Evolutionary conservation across 2,797 vertebrate species (phyloP), one percentile per base, ranked within the genome.

Genomic region (Acomys russatus): DNA sequence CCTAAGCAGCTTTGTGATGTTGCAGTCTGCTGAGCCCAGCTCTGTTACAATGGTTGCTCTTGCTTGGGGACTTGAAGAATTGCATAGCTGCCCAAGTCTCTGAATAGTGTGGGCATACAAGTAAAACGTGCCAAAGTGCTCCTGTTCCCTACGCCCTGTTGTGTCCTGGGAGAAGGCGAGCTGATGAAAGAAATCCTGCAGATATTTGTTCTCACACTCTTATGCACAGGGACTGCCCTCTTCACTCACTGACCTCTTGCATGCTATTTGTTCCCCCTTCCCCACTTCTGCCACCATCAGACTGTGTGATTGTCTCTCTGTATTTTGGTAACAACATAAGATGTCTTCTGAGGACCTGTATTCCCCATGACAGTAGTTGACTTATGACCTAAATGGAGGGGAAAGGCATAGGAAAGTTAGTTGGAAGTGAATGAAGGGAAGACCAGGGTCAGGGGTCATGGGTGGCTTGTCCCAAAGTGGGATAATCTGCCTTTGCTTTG

Each of bases 401-500:
- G 56, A 7, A 90, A 70, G 85, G 8, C 9, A 79, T 9, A 92
- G 63, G 64, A 63, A 88, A 91, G 83, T 95, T 83, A 82, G 71
- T 64, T 78, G 71, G 85, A 73, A 49, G 61, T 85, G 35, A 23
- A 59, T 87, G 68, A 61, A 66, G 59, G 73, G 49, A 93, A 85
- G 56, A 38, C 22, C 44, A 84, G 90, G 33, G 14, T 86, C 85
- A 78, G 9, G 14, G 44, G 20, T 89, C n/a, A 4, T 49, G 17
- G 35, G 15, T 9, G 80, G 76, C 35, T 61, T 15, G 35, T 63
- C 22, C 56, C 14, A 70, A 88, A 84, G 64, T 28, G n/a, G 73
- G 56, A 35, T 80, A 35, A 88, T 91, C 59, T 94, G 85, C 71
- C 96, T 97, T 97, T 92, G 80, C 91, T 95, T 92, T 89, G 94